Base-by-base conservation (phyloP, 2,888 invertebrate genomes). In the Torymus aiolomorphi region DNA sequence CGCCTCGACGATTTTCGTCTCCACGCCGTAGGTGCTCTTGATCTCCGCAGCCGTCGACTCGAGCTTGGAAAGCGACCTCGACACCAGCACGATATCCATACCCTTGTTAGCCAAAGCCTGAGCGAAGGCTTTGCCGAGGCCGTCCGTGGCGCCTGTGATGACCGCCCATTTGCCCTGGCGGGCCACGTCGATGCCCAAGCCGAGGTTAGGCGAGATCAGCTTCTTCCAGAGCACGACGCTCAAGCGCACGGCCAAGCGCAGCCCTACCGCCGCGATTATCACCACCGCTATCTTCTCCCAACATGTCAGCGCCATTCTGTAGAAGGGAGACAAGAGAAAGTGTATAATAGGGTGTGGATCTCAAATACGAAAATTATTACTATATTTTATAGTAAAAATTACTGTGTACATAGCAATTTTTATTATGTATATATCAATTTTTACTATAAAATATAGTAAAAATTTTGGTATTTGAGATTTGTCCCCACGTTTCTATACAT, bases 81-180 rank as follows among this genome's bases (percentile, higher is more conserved):
- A 97, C 82, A 97, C 94, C 80, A 97, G 92, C 20, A 97, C 93
- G 59, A 97, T 92, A 88, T 96, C 94, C 83, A 97, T 91, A 73
- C 96, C 96, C 80, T 93, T 93, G 73, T 93, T 92, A 0, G 97
- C 97, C 84, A 97, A 91, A 88, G 94, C 93, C 88, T 93, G 93
- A 0, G 96, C 96, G 87, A 96, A 97, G 20, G 96, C 95, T 90
- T 96, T 97, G 82, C 97, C 97, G 82, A 97, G 94, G 3, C 97
- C 97, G 91, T 97, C 97, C 0, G 97, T 97, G 14, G 95, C 94
- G 13, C 97, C 97, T 16, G 97, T 97, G 14, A 97, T 92, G 85
- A 97, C 96, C 0, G 90, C 90, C 90, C 90, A 90, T 83, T 82
- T 87, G 42, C 90, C 90, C 66, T 90, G 90, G 0, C 85, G 83